A percentile compares a stretch with the other conserved stretches of the same genome.
Evolutionary conservation across 2,113 vertebrate genomes (phyloP).

Genomic region (Vombatus ursinus): DNA sequence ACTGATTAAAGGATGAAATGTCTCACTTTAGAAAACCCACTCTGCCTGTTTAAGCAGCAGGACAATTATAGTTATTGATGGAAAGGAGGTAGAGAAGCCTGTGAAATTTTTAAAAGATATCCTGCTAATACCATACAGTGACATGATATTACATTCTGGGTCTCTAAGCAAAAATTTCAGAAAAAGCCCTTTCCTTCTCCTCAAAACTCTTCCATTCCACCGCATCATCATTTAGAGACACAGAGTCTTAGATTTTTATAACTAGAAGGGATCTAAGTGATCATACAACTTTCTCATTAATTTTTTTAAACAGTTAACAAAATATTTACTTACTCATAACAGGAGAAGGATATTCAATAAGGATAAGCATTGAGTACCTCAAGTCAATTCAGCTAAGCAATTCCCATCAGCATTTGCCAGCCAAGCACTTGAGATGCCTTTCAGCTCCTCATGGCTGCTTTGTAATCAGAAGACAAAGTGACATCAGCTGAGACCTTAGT

Average conservation of each 20-base stretch:
- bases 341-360: no score
- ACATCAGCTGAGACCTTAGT: no score
- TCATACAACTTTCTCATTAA: background rate
- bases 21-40: background rate
- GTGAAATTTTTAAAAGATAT: background rate
- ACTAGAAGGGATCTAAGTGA: background rate
- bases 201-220: background rate
- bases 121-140: background rate
- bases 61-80: background rate
- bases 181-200: no score
- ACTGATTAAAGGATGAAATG: background rate
- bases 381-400: no score
- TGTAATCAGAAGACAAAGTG: no score
- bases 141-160: background rate
- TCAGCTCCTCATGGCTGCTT: no score
- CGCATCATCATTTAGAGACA: background rate
- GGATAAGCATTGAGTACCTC: no score
- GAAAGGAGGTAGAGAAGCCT: background rate
- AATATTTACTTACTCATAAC: no score
- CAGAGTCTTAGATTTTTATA: background rate
- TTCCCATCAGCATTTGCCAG: no score
- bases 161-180: background rate
- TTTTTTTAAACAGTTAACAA: no score
- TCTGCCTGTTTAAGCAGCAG: background rate
- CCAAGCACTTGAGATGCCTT: no score